phyloP scores from a whole-genome alignment of 2,113 vertebrate genomes.

The Tetrax tetrax region DNA sequence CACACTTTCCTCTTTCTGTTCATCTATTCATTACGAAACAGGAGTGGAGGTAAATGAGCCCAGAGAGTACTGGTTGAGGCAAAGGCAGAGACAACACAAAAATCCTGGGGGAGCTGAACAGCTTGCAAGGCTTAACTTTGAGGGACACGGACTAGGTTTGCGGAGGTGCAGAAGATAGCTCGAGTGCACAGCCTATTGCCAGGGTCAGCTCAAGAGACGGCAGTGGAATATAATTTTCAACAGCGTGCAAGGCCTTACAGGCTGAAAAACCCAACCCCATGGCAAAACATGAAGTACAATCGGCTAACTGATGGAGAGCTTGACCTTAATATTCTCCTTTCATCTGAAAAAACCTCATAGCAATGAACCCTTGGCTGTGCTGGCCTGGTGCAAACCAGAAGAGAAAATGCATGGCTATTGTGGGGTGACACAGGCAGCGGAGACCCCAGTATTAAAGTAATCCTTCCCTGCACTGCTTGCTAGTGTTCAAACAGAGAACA shows the following conservation, averaged over 20 bases:
- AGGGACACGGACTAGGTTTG: background rate
- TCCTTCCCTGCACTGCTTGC: background rate
- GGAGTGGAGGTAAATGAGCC: background rate
- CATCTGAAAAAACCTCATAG: background rate
- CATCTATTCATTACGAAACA: background rate
- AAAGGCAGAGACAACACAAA: background rate
- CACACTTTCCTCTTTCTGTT: background rate
- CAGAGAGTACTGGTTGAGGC: background rate
- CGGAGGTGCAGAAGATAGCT: background rate
- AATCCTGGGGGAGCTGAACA: background rate
- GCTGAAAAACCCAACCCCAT: background rate
- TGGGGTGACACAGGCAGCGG: background rate
- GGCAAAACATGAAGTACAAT: background rate
- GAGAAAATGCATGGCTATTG: background rate
- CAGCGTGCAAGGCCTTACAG: background rate
- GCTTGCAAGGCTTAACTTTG: background rate
- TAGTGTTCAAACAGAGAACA: background rate
- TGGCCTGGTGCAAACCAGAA: background rate
- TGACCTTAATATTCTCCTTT: background rate
- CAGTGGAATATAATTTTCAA: background rate
- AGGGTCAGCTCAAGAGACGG: background rate
- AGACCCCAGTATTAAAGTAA: background rate
- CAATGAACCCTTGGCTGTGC: background rate
- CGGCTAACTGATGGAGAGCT: background rate
- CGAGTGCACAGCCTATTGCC: background rate